These are phyloP conservation scores for Tauraco hartlaubi DNA, from an alignment of 2,797 vertebrate species.

Conservation along the genomic window DNA sequence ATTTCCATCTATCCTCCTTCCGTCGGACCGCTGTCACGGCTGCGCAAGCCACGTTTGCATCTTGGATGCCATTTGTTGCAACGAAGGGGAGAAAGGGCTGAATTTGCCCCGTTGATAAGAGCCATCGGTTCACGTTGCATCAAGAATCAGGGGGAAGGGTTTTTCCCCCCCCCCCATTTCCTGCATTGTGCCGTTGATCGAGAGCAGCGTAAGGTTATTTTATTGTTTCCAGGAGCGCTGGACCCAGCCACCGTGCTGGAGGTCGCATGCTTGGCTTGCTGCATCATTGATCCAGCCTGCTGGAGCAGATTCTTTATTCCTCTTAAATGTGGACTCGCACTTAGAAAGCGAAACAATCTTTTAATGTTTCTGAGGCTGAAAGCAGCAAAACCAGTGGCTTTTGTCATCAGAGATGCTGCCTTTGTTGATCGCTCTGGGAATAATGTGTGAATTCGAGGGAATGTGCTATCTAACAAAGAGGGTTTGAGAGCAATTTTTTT, in stretches of 20 bases:
- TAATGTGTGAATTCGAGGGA: background rate
- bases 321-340: constrained; percentile 1
- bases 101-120: background rate
- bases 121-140: fast-evolving
- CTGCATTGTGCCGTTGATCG: background rate
- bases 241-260: background rate
- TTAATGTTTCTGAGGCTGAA: constrained; percentile 5
- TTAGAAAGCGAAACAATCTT: constrained; percentile 38
- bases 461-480: background rate
- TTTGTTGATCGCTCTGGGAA: constrained; percentile 4
- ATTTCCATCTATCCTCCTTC: background rate
- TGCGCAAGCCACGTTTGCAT: background rate
- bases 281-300: constrained; percentile 12
- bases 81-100: background rate
- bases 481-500: background rate
- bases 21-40: fast-evolving
- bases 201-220: background rate
- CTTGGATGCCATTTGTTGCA: background rate
- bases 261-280: constrained; percentile 8
- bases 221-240: background rate
- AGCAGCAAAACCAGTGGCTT: constrained; percentile 9
- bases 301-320: constrained; percentile 34
- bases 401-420: constrained; percentile 26
- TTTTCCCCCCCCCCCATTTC: background rate
- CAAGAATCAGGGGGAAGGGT: background rate